These are phyloP conservation scores for Ptiloglossa arizonensis DNA, from an alignment of 1,140 invertebrate genomes.

Conservation along the genomic window DNA sequence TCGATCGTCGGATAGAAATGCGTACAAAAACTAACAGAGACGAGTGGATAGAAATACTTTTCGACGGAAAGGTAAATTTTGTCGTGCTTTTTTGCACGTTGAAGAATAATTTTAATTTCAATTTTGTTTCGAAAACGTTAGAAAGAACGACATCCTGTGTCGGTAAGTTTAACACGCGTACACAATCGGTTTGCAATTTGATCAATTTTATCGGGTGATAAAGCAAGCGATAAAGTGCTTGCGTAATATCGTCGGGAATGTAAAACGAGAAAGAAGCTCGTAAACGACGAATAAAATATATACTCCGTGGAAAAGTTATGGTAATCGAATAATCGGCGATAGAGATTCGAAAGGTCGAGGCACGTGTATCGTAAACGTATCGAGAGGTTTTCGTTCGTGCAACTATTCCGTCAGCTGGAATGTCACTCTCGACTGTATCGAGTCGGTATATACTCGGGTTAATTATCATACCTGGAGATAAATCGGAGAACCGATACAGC, in stretches of 20 bases:
- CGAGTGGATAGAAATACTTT: too few species aligned
- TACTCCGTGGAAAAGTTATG: not conserved
- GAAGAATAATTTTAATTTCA: too few species aligned
- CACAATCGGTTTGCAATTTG: not conserved
- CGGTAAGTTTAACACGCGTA: not conserved
- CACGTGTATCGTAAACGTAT: not conserved
- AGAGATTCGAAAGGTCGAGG: not conserved
- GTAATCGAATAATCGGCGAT: too few species aligned
- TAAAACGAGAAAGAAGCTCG: not conserved
- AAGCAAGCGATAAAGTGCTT: not conserved
- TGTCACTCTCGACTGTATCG: not conserved
- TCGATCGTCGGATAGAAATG: too few species aligned
- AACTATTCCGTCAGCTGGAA: not conserved
- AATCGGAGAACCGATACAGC: slow-evolving; percentile 6
- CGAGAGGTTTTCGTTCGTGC: not conserved
- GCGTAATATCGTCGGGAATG: not conserved
- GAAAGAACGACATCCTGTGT: too few species aligned
- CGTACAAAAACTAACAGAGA: too few species aligned
- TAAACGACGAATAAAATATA: not conserved
- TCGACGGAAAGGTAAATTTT: too few species aligned
- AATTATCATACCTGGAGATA: slow-evolving; percentile 11
- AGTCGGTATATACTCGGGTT: slow-evolving; percentile 11
- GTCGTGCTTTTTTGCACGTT: too few species aligned
- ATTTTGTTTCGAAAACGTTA: too few species aligned
- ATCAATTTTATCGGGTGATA: not conserved